phyloP scores from a whole-genome alignment of 2,888 invertebrate genomes.

The Luffia ferchaultella region DNA sequence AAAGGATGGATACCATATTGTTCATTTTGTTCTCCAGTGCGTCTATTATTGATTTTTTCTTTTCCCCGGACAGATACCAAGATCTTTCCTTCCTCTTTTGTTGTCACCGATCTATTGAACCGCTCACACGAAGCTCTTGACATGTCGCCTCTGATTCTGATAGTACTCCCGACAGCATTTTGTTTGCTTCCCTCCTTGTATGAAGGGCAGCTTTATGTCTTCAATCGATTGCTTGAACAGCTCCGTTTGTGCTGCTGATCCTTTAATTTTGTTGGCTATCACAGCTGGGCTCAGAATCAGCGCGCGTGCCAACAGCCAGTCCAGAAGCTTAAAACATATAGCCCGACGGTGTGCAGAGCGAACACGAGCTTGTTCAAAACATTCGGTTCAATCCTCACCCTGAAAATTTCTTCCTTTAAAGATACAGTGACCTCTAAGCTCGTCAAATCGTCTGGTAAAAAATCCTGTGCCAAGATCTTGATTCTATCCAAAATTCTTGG shows the following conservation, averaged over 20 bases:
- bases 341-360: constrained; percentile 1
- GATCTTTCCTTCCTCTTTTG: no score
- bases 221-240: background rate
- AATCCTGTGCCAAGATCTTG: constrained; percentile 5
- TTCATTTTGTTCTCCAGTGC: no score
- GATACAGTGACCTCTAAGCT: background rate
- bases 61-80: no score
- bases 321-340: background rate
- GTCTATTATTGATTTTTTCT: no score
- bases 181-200: no score
- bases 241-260: background rate
- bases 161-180: no score
- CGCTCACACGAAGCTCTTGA: no score
- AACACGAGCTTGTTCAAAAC: constrained; percentile 5
- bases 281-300: background rate
- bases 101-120: no score
- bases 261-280: background rate
- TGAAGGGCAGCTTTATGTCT: no score
- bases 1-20: no score
- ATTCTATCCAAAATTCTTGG: constrained; percentile 4
- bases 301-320: background rate
- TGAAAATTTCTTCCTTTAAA: constrained; percentile 5
- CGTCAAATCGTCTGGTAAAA: constrained; percentile 5
- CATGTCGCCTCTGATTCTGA: no score
- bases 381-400: background rate